phyloP scores from a whole-genome alignment of 2,888 invertebrate species.

The Andrena flavipes region DNA sequence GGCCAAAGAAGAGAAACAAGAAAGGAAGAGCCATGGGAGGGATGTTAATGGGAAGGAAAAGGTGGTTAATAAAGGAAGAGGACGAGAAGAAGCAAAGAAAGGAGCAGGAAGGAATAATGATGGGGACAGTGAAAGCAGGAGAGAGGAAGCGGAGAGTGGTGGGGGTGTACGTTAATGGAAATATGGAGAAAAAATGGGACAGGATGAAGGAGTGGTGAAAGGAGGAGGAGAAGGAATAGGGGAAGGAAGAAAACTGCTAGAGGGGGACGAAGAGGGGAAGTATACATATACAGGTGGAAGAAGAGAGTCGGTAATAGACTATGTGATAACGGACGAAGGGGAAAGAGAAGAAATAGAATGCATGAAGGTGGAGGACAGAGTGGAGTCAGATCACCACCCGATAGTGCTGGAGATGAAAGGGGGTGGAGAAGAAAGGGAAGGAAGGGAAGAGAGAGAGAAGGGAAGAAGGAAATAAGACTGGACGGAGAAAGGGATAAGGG shows the following conservation, averaged over 20 bases:
- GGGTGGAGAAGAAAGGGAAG: too few species aligned
- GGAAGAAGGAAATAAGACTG: neutral
- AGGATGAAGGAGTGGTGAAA: neutral
- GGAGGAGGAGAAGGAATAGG: neutral
- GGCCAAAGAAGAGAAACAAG: neutral
- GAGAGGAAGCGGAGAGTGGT: neutral
- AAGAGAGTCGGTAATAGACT: neutral
- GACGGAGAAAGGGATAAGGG: neutral
- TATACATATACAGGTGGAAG: too few species aligned
- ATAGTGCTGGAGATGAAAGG: neutral
- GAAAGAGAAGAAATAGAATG: neutral
- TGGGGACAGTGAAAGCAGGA: neutral
- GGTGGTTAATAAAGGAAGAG: neutral
- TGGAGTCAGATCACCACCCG: neutral
- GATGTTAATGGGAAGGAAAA: neutral
- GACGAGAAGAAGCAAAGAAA: neutral
- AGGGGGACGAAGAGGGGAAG: too few species aligned
- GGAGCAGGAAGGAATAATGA: neutral
- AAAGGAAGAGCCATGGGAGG: neutral
- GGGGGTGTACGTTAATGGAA: neutral
- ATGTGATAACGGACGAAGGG: neutral
- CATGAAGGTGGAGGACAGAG: neutral
- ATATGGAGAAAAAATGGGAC: neutral
- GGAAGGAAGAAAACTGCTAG: too few species aligned
- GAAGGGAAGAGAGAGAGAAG: neutral